Evolutionary conservation across 2,888 invertebrate genomes (phyloP), one percentile per base, ranked within the genome.

Genomic region (Watsonalla binaria): DNA sequence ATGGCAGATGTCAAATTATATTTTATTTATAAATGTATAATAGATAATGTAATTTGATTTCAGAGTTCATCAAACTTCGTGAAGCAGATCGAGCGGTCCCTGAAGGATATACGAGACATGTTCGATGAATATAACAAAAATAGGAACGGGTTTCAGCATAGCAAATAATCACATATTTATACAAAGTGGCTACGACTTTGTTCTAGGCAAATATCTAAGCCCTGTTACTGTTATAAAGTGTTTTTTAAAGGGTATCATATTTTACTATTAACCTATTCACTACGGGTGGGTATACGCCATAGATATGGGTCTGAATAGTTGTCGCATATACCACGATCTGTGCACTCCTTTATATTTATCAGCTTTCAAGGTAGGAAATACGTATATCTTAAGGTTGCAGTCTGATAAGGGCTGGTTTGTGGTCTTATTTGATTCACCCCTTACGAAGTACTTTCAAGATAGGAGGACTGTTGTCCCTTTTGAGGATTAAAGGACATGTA

Each of bases 41-140:
- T 53, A 47, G 51, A 51, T 51, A 47, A 54, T 57, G 46, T 35
- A 51, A 54, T 54, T 45, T 55, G 51, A 47, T 72, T 92, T 45
- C 88, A 97, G 97, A 94, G 95, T 84, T 96, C 97, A 8, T 92
- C 93, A 57, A 93, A 96, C 70, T 97, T 98, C 86, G 93, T 95
- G 45, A 88, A 90, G 57, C 92, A 94, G 77, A 96, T 98, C 65
- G 93, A 93, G 70, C 89, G 88, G 65, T 94, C 96, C 0, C 82
- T 96, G 56, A 87, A 90, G 51, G 96, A 96, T 69, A 94, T 98
- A 66, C 93, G 92, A 70, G 85, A 90, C 52, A 89, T 97, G 56
- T 95, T 95, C 74, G 82, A 87, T 57, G 92, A 94, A 60, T 92
- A 92, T 71, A 92, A 91, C 68, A 89, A 84, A 73, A 70, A 77